A percentile compares a stretch with the other conserved stretches of the same genome.
These are phyloP conservation scores for Rhabdornis inornatus DNA, from an alignment of 2,113 vertebrate species.

Conservation along the genomic window DNA sequence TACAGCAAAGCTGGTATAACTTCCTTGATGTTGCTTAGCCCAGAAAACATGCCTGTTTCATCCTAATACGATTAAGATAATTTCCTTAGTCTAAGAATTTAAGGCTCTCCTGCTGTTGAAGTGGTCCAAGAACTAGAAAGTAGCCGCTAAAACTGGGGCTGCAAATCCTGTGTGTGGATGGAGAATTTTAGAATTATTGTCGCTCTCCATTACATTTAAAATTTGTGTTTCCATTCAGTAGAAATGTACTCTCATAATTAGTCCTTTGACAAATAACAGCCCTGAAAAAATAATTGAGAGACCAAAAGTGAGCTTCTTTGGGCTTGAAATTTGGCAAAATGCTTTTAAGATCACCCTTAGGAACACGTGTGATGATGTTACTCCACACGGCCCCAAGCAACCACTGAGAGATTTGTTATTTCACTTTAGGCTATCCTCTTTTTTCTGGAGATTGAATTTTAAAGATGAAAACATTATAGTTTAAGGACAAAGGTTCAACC, in stretches of 20 bases:
- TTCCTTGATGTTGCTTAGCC: background rate
- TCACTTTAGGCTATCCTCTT: background rate
- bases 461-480: constrained; percentile 22
- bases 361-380: background rate
- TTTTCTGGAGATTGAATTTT: background rate
- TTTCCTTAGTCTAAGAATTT: background rate
- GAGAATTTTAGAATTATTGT: background rate
- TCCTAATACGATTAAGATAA: background rate
- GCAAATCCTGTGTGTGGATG: background rate
- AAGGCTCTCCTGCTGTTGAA: background rate
- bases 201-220: background rate
- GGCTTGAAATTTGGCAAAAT: background rate
- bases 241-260: background rate
- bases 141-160: background rate
- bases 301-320: background rate
- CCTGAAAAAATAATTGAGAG: background rate
- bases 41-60: background rate
- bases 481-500: constrained; percentile 47
- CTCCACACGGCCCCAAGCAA: background rate
- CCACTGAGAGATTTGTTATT: background rate
- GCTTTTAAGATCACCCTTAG: background rate
- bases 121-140: background rate
- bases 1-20: background rate
- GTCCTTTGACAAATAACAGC: background rate
- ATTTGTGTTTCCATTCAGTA: background rate